Evolutionary conservation across 2,888 invertebrate genomes (phyloP), one percentile per base, ranked within the genome.

Genomic region (Galerucella nymphaeae): DNA sequence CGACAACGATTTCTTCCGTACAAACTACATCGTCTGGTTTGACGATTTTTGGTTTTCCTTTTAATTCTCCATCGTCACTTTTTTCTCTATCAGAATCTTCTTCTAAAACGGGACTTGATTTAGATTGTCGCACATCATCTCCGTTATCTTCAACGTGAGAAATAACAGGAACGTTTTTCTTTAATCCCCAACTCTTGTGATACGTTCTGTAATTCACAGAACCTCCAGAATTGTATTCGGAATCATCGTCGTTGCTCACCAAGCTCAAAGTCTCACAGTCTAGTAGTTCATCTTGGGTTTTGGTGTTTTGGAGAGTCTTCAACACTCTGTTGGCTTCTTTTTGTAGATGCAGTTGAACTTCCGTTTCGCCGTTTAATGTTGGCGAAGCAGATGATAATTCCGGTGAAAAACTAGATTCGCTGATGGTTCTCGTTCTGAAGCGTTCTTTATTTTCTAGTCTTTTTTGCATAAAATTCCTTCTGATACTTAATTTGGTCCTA

Each of bases 241-340:
- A 91, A 79, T 93, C 92, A 69, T 93, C 93, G 73, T 93, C 93
- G 80, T 92, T 92, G 67, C 93, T 92, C 1, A 93, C 92, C 57
- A 91, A 84, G 82, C 93, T 93, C 76, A 94, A 82, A 0, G 91
- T 91, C 83, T 91, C 91, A 78, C 90, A 89, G 76, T 91, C 91
- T 30, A 89, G 78, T 65, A 85, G 74, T 41, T 85, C 83, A 71
- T 88, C 88, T 50, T 87, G 85, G 1, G 87, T 87, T 78, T 87
- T 86, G 1, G 87, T 87, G 75, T 88, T 89, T 72, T 87, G 87
- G 50, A 91, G 83, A 42, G 88, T 89, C 71, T 88, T 88, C 59
- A 91, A 82, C 13, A 91, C 89, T 48, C 90, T 84, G 30, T 89
- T 89, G 1, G 90, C 90, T 80, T 91, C 90, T 77, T 89, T 88